Base-by-base conservation (phyloP, 2,888 invertebrate genomes). In the Torymus aiolomorphi region DNA sequence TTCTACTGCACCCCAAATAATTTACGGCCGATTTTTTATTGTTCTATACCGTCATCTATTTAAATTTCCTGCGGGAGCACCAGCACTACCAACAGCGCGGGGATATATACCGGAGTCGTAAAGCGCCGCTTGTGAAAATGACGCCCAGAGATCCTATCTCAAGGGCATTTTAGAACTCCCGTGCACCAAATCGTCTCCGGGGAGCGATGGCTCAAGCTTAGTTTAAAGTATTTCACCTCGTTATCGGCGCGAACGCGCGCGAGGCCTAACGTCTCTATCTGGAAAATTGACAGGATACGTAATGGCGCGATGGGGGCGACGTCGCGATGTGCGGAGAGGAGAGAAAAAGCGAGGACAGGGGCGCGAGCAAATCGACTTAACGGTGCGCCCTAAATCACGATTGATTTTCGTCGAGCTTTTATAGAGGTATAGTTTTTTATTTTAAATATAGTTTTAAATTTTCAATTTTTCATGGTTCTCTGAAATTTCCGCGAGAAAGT, bases 121-220 rank as follows among this genome's bases (percentile, higher is more conserved):
- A 81, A 81, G 76, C 24, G 61, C 65, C 42, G 42, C 31, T 20
- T 20, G 20, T 65, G 75, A 77, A 76, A 81, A 79, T 77, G 76
- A 79, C 70, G 77, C 16, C 70, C 42, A 76, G 66, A 74, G 82
- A 82, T 82, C 12, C 14, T 79, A 82, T 82, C 82, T 73, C 52
- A 54, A 8, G 71, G 65, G 75, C 81, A 82, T 83, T 87, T 85
- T 86, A 84, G 78, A 85, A 78, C 80, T 76, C 77, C 72, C 80
- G 70, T 8, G 8, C 31, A 71, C 76, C 79, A 80, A 84, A 85
- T 84, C 83, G 86, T 87, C 88, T 88, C 89, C 85, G 80, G 89
- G 89, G 90, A 86, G 84, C 87, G 86, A 89, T 89, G 87, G 86
- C 86, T 90, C 87, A 88, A 86, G 87, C 89, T 89, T 88, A 89